Conservation (phyloP, 2,113 vertebrate species). For the Salminus brasiliensis region DNA sequence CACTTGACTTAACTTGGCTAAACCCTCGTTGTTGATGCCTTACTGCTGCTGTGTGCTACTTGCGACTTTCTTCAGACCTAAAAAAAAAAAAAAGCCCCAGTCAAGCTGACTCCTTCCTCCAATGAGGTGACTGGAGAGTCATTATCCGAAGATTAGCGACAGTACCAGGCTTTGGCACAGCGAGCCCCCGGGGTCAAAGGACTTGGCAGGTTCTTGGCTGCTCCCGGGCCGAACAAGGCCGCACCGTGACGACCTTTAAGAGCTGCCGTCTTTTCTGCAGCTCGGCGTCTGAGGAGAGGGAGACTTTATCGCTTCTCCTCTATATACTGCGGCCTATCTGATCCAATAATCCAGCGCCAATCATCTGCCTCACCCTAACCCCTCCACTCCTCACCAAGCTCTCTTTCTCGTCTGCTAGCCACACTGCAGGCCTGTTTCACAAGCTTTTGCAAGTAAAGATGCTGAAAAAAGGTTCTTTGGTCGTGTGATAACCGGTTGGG, state of each 20-base stretch:
- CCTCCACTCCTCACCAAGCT: neutral
- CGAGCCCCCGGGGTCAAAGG: constrained; percentile 39
- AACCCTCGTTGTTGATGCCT: neutral
- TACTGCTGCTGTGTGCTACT: neutral
- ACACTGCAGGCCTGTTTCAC: neutral
- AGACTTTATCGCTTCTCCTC: constrained; percentile 38
- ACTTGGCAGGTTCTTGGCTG: constrained; percentile 30
- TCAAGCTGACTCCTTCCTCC: constrained; percentile 7
- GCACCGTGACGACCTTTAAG: constrained; percentile 25
- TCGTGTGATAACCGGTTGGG: neutral
- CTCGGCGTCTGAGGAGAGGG: neutral
- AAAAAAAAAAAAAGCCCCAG: neutral
- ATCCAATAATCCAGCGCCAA: constrained; percentile 49
- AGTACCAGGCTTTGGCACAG: constrained; percentile 32
- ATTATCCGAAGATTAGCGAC: constrained; percentile 48
- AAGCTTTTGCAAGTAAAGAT: neutral
- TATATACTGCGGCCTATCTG: constrained; percentile 22
- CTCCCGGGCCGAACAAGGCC: neutral
- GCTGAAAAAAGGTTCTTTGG: neutral
- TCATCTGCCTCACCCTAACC: constrained; percentile 4
- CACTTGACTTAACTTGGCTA: too few species aligned
- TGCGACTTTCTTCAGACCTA: neutral
- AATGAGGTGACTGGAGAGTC: constrained; percentile 31
- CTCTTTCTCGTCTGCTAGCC: neutral
- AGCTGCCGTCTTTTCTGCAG: constrained; percentile 18